These are phyloP conservation scores for Mus pahari DNA, from an alignment of 2,113 vertebrate species.

Conservation along the genomic window DNA sequence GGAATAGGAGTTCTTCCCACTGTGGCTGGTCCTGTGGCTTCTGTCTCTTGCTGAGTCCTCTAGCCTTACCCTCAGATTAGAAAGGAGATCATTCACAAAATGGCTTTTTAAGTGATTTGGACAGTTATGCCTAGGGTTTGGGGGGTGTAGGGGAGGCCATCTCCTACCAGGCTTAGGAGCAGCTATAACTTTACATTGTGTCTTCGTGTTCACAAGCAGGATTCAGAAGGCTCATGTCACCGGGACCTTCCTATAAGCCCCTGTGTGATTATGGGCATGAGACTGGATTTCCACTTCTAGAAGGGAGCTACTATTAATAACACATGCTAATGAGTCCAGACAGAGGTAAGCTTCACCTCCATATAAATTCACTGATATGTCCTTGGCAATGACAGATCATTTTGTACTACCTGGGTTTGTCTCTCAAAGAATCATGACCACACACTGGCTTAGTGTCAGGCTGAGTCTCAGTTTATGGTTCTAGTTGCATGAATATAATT, in stretches of 20 bases:
- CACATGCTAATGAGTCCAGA: neutral
- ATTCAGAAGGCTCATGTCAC: neutral
- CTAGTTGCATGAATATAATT: neutral
- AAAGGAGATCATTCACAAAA: neutral
- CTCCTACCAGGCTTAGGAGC: neutral
- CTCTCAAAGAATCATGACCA: neutral
- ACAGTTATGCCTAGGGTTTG: neutral
- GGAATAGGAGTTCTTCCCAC: neutral
- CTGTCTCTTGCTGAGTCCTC: neutral
- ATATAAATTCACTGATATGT: no score
- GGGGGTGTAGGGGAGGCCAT: neutral
- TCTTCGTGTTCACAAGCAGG: neutral
- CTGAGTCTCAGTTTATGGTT: neutral
- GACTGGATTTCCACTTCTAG: neutral
- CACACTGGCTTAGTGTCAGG: neutral
- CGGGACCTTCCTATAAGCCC: neutral
- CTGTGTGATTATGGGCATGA: accelerated
- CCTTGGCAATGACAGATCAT: neutral
- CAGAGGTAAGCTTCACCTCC: neutral
- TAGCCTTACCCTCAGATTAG: no score
- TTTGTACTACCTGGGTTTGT: neutral
- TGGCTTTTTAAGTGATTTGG: neutral
- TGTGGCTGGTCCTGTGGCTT: no score
- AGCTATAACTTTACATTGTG: neutral
- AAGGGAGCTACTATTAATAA: neutral